Percentiles rank a stretch among this genome's conserved stretches.
Evolutionary conservation across 2,888 invertebrate species (phyloP).

Genomic region (Patella depressa): DNA sequence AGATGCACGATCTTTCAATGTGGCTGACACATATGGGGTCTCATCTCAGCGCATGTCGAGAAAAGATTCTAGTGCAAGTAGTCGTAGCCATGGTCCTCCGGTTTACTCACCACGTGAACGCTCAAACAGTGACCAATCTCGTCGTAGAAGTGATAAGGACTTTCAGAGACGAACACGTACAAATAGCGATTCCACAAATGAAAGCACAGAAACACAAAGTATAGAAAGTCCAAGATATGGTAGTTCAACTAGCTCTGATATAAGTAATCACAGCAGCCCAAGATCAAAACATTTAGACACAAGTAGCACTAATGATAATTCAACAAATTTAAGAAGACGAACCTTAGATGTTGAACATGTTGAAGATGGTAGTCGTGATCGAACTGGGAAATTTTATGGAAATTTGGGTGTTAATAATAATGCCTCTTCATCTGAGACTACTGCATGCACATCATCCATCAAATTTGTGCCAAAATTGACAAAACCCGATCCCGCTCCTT

Average conservation of each 20-base stretch:
- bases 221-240: not conserved
- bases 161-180: not conserved
- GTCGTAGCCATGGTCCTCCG: not conserved
- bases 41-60: not conserved
- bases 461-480: not conserved
- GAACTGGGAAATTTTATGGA: not conserved
- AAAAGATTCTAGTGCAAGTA: not conserved
- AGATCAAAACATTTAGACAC: not conserved
- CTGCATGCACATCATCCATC: not conserved
- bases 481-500: too few species aligned
- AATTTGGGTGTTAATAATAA: not conserved
- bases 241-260: not conserved
- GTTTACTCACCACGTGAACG: not conserved
- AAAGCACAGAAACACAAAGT: not conserved
- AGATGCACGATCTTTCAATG: constrained; percentile 34
- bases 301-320: not conserved
- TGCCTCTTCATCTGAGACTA: not conserved
- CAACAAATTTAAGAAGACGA: not conserved
- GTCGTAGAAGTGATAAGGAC: not conserved
- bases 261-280: not conserved
- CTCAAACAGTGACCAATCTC: not conserved
- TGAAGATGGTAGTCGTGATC: not conserved
- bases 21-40: constrained; percentile 27
- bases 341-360: not conserved
- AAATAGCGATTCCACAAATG: not conserved